Base-by-base conservation (phyloP, 2,797 vertebrate genomes). In the Phataginus tricuspis region DNA sequence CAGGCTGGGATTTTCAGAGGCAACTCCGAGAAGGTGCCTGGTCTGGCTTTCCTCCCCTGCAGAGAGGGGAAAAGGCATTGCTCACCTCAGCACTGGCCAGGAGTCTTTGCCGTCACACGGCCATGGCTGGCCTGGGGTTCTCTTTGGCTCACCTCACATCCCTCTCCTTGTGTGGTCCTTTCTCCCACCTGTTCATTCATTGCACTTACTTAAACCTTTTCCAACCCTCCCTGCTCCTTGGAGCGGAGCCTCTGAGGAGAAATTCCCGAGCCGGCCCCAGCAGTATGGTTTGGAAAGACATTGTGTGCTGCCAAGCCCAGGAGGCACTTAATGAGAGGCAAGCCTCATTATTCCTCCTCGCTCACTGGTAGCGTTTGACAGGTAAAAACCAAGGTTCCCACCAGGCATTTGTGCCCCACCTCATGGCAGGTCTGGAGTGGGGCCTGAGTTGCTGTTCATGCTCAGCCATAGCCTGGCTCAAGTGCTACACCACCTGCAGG, bases 281-380 rank as follows among this genome's bases (percentile, higher is more conserved):
- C 0, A 14, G 85, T 78, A 92, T 86, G 63, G n/a, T 94, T 95
- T 89, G 51, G 89, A 90, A 95, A 96, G 93, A 95, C 72, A 42
- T 12, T 13, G 0, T 86, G 87, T 95, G 13, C 77, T 88, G 93
- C 90, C 94, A 93, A 97, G n/a, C 5, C 45, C 72, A 11, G 59
- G 57, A 84, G n/a, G n/a, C 42, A 80, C 72, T 74, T 96, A 94
- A 86, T 16, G 31, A 95, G 68, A 84, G 69, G 19, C 16, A 85
- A 91, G 66, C 21, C 16, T 45, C 39, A 10, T 34, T 37, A 0
- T n/a, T 64, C 61, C 37, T 29, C 5, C 25, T 39, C 49, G 63
- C 18, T 64, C 64, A 23, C 0, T 15, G 49, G 51, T 0, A 0
- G 23, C n/a, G 37, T 72, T 91, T 96, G 87, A 29, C 7, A 82